These are phyloP conservation scores for Eupsittula cactorum DNA, from an alignment of 2,113 vertebrate genomes.

Conservation along the genomic window DNA sequence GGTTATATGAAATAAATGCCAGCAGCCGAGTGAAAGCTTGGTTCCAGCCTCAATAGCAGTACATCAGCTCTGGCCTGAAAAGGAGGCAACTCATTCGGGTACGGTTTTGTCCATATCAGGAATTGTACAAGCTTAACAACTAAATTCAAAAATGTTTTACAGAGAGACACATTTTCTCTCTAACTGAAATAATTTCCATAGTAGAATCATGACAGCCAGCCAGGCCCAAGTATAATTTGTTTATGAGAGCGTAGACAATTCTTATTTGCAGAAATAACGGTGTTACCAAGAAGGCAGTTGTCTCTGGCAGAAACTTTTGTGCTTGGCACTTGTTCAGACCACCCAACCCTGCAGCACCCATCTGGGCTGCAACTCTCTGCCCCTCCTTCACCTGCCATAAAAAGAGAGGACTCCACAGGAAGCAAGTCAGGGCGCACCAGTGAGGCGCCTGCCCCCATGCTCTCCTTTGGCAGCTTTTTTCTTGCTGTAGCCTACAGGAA, in stretches of 20 bases:
- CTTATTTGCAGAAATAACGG: background rate
- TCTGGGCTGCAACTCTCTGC: background rate
- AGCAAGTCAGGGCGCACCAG: accelerated
- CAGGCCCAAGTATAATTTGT: background rate
- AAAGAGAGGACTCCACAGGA: background rate
- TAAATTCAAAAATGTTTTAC: background rate
- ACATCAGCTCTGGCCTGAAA: background rate
- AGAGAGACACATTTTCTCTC: background rate
- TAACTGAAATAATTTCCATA: background rate
- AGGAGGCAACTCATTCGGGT: background rate
- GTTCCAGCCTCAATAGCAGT: background rate
- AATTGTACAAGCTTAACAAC: background rate
- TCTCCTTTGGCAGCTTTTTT: background rate
- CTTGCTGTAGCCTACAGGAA: background rate
- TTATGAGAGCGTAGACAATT: background rate
- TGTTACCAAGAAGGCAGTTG: background rate
- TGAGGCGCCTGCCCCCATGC: background rate
- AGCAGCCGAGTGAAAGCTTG: background rate
- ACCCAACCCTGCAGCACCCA: background rate
- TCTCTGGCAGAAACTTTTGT: background rate
- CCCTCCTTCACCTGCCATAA: accelerated
- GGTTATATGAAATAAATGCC: background rate
- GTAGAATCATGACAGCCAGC: background rate
- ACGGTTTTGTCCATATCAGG: conserved; percentile 28
- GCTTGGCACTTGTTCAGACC: conserved; percentile 25